Conservation (phyloP, 92 coral and sea anemone species). For the Parazoanthus darwini region DNA sequence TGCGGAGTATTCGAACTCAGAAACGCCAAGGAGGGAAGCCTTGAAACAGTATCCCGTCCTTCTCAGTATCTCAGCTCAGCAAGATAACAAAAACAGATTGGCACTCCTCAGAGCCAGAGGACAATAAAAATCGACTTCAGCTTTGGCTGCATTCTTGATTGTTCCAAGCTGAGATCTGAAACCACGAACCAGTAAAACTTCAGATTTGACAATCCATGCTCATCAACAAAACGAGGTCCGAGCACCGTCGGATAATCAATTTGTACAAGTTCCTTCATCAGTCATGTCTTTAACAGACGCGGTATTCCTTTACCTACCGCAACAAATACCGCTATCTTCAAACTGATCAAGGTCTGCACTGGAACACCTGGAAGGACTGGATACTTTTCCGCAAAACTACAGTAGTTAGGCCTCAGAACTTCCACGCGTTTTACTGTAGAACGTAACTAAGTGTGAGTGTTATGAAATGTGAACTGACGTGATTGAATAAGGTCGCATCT, state of each 20-base stretch:
- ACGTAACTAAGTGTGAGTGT: conserved; percentile 1
- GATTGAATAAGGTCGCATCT: conserved; percentile 3
- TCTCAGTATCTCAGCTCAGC: not conserved
- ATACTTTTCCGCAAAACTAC: not conserved
- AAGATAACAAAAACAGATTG: conserved; percentile 20
- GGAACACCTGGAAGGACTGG: conserved; percentile 1
- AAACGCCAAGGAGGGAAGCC: conserved; percentile 18
- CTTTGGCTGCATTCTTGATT: not conserved
- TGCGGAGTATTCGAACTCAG: conserved; percentile 21
- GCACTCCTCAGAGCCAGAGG: not conserved
- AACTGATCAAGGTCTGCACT: not conserved
- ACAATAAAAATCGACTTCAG: not conserved
- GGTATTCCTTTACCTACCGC: not conserved
- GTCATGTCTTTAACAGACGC: not conserved
- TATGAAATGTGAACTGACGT: conserved; percentile 32
- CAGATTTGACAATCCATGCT: conserved; percentile 4
- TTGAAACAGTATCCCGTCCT: conserved; percentile 24
- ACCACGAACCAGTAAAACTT: conserved; percentile 28
- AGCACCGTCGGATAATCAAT: not conserved
- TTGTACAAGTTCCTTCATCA: not conserved
- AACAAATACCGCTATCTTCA: not conserved
- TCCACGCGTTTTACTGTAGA: not conserved
- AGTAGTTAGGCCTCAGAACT: not conserved
- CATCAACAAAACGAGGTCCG: conserved; percentile 2
- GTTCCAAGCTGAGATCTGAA: conserved; percentile 34